Base-by-base conservation (phyloP, 2,888 invertebrate genomes). In the Epirrita christyi region DNA sequence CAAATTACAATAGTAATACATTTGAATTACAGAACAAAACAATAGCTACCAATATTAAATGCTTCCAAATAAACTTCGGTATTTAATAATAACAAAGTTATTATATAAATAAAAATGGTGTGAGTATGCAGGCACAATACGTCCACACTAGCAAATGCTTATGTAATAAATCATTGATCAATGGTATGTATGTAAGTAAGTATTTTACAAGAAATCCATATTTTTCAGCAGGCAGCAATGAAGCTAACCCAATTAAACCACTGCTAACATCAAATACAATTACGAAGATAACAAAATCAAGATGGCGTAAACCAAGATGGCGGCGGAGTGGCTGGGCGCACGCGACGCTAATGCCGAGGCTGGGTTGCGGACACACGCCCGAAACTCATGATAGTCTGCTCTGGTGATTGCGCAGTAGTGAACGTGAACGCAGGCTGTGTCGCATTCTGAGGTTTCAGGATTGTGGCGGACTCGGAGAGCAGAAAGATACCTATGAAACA, bases 401-500 rank as follows among this genome's bases (percentile, higher is more conserved):
- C 97, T 93, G 4, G 97, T 97, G 71, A 98, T 96, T 49, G 97
- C 96, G 84, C 98, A 98, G 85, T 95, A 97, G 85, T 98, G 98
- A 59, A 95, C 94, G 78, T 96, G 94, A 45, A 95, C 95, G 83
- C 98, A 98, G 14, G 95, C 93, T 1, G 94, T 93, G 80, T 95
- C 96, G 73, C 97, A 97, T 6, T 90, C 90, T 0, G 87, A 80
- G 0, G 85, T 83, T 51, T 92, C 91, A 0, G 81, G 70, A 62
- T 93, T 90, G 72, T 94, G 94, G 36, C 94, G 93, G 9, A 96
- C 97, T 0, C 95, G 94, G 74, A 97, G 95, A 46, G 96, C 96
- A 53, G 93, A 92, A 73, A 95, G 93, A 76, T 97, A 97, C 82
- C 96, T 21, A 21, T 21, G 21, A 21, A 21, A 21, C 21, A 21